Base-by-base conservation (phyloP, 1,140 invertebrate species). In the Homalodisca vitripennis region DNA sequence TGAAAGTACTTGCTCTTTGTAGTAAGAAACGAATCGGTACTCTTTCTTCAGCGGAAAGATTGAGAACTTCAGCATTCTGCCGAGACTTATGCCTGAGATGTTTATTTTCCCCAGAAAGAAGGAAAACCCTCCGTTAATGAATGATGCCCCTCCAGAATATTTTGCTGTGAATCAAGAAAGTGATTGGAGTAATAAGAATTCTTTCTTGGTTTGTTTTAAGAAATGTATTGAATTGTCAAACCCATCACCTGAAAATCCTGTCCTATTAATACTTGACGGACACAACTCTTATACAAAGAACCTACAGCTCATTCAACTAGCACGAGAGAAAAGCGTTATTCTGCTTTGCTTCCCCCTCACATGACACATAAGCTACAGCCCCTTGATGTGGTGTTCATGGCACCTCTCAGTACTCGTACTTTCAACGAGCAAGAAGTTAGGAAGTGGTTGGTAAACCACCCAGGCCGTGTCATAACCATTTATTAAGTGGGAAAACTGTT, bases 221-320 rank as follows among this genome's bases (percentile, higher is more conserved):
- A 66, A 70, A 62, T 74, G 78, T 68, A 66, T 73, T 17, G 63
- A 70, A 53, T 69, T 75, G 66, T 70, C 72, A 1, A 47, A 72
- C 26, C 68, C 73, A 41, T 71, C 73, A 10, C 62, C 41, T 47
- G 73, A 80, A 32, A 71, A 74, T 24, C 78, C 77, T 31, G 75
- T 78, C 68, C 73, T 83, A 29, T 62, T 81, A 0, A 29, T 82
- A 3, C 65, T 73, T 53, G 80, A 82, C 73, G 77, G 75, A 29
- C 80, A 81, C 67, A 68, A 66, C 51, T 70, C 68, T n/a, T 41
- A 78, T 22, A 66, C 71, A 53, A 73, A 75, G 69, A 82, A 78
- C 73, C 51, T 82, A 17, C 75, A 79, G 6, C 67, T n/a, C 73
- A 70, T 77, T 63, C 57, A 74, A 69, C 69, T 64, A 31, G 74